Base-by-base conservation (phyloP, 2,113 vertebrate species). In the Epinephelus lanceolatus region DNA sequence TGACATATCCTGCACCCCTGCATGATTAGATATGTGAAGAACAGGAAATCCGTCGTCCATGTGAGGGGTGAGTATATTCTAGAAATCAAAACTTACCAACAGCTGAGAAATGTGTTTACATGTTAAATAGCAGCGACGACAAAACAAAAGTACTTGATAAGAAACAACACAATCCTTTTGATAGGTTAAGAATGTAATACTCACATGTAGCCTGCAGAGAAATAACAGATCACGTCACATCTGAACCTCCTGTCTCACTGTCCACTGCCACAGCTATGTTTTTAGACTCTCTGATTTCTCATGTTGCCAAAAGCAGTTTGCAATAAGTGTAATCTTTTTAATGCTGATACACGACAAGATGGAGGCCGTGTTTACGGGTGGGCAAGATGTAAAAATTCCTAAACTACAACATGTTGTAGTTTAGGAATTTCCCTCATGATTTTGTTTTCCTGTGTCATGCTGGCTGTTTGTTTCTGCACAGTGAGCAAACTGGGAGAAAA, bases 281-380 rank as follows among this genome's bases (percentile, higher is more conserved):
- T 88, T 25, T 37, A 52, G 18, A 25, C 61, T 21, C 49, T 65
- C 65, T 55, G 33, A 6, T 30, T 71, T 52, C 11, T 59, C 21
- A 37, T 75, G 71, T 89, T 91, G 85, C 86, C 90, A 90, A 90
- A 90, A 78, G 71, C 45, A 73, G 55, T 69, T 49, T 13, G 47
- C 25, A 51, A 68, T 52, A 47, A 79, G 0, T 30, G 61, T 62
- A 55, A 76, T 3, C 25, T 33, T 75, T 84, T 17, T 66, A 40
- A 25, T 60, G 40, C 55, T 40, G 67, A 25, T 62, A 27, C 70
- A 37, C 62, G 65, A 17, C 71, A 71, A 51, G 74, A 76, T 12
- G 13, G 59, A 70, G 33, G 73, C 71, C 67, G 90, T 71, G 74
- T 85, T 76, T 77, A 51, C 65, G 60, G n/a, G 55, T 47, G 17